Base-by-base conservation (phyloP, 2,797 vertebrate genomes). In the Pipistrellus pipistrellus region DNA sequence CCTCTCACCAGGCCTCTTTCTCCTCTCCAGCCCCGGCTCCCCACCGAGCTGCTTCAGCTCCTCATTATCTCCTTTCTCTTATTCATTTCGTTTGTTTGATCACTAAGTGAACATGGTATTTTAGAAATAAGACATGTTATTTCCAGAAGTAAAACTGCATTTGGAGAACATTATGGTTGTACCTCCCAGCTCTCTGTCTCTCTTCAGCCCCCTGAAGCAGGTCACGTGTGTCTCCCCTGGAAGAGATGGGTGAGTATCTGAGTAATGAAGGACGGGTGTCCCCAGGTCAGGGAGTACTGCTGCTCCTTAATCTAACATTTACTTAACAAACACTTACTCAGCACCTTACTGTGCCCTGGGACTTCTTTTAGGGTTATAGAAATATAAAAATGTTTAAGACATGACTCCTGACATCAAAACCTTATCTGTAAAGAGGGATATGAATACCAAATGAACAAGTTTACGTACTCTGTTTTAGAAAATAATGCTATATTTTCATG, bases 61-160 rank as follows among this genome's bases (percentile, higher is more conserved):
- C 53, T 27, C 25, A 4, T 38, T 69, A 30, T 53, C 27, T 21
- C 38, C 11, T n/a, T 6, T 48, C 51, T 89, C 21, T 27, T 77
- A 15, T 11, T 35, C 30, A 32, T 62, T 84, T 55, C 55, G 59
- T 82, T 41, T 48, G 8, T 73, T 85, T 71, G 51, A 87, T 92
- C 41, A 13, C 41, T 69, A 55, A 20, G 17, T 89, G 41, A 76
- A 48, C 18, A 6, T 44, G 12, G 8, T 80, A 27, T 81, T 93
- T 95, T 57, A 51, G 85, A 90, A 88, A 68, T 72, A 46, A 32
- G 82, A 66, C 21, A 8, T 53, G 17, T 3, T 80, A 25, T 84
- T 91, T 93, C 66, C 68, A 46, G 82, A 88, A 88, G 59, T 78
- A 41, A 72, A 66, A 72, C 14, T 55, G 6, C 35, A 18, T 85